Evolutionary conservation across 2,797 vertebrate species (phyloP).

Genomic region (Gymnothorax reevesii): DNA sequence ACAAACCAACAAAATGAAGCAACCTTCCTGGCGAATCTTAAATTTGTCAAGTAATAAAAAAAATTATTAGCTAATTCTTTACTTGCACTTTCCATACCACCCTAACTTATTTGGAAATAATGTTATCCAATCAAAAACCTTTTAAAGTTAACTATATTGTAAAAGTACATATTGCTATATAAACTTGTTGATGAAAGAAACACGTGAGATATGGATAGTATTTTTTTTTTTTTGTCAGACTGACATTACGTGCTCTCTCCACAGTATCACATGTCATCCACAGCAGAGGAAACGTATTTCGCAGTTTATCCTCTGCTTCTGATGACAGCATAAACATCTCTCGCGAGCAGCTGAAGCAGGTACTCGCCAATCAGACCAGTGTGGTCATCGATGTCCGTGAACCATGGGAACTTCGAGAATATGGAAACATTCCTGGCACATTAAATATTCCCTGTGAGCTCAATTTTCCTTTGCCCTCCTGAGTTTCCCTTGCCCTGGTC

Average conservation of each 20-base stretch:
- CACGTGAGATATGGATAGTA: no score
- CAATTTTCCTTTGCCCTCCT: constrained; percentile 47
- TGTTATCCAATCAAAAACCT: no score
- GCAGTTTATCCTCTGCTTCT: constrained; percentile 59
- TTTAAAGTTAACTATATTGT: no score
- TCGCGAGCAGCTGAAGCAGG: constrained; percentile 81
- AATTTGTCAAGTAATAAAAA: no score
- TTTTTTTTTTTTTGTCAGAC: not conserved
- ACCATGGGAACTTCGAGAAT: constrained; percentile 83
- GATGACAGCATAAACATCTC: constrained; percentile 59
- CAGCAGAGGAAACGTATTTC: constrained; percentile 36
- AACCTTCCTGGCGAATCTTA: no score
- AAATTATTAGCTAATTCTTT: no score
- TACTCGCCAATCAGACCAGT: constrained; percentile 65
- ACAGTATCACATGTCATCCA: not conserved
- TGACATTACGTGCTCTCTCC: not conserved
- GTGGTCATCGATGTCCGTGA: constrained; percentile 89
- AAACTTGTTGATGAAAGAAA: not conserved
- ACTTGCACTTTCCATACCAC: no score
- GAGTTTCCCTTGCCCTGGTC: not conserved
- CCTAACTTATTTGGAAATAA: no score
- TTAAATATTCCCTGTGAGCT: constrained; percentile 86
- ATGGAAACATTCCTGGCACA: constrained; percentile 82
- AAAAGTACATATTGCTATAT: not conserved
- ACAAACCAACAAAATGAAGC: no score